Evolutionary conservation across 2,888 invertebrate species (phyloP).

Genomic region (Polyommatus icarus): DNA sequence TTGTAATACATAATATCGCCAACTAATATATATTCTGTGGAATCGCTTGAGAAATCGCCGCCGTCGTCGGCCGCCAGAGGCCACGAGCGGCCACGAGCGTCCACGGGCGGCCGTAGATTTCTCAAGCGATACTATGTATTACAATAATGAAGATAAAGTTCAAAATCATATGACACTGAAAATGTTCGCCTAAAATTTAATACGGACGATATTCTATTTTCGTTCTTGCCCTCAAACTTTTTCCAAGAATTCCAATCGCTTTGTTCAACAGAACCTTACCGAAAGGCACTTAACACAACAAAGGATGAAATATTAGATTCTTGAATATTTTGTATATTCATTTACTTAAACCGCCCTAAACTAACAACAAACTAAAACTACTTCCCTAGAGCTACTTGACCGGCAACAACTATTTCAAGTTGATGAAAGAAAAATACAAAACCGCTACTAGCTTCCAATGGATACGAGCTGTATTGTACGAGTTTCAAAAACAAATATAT

Average conservation of each 20-base stretch:
- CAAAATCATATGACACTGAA: too few species aligned
- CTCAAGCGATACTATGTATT: too few species aligned
- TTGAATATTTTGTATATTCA: constrained; percentile 23
- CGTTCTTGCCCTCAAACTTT: background rate
- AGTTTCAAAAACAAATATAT: constrained; percentile 21
- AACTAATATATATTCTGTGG: too few species aligned
- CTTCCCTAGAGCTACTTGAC: constrained; percentile 1
- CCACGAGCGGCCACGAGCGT: too few species aligned
- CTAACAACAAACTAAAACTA: background rate
- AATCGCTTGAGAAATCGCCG: too few species aligned
- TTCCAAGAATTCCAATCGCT: background rate
- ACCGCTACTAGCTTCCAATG: background rate
- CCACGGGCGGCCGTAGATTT: too few species aligned
- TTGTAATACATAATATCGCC: too few species aligned
- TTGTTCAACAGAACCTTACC: background rate
- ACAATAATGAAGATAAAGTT: too few species aligned
- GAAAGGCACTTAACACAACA: background rate
- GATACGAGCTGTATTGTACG: background rate
- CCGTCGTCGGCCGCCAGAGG: too few species aligned
- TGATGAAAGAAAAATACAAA: constrained; percentile 26
- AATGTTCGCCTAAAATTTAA: too few species aligned
- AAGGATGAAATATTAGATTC: background rate
- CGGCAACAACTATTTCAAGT: constrained; percentile 1
- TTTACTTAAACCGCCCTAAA: background rate
- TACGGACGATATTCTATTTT: background rate